Percentiles rank a stretch among this genome's conserved stretches.
Evolutionary conservation across 2,113 vertebrate species (phyloP).

Genomic region (Dermatemys mawii): DNA sequence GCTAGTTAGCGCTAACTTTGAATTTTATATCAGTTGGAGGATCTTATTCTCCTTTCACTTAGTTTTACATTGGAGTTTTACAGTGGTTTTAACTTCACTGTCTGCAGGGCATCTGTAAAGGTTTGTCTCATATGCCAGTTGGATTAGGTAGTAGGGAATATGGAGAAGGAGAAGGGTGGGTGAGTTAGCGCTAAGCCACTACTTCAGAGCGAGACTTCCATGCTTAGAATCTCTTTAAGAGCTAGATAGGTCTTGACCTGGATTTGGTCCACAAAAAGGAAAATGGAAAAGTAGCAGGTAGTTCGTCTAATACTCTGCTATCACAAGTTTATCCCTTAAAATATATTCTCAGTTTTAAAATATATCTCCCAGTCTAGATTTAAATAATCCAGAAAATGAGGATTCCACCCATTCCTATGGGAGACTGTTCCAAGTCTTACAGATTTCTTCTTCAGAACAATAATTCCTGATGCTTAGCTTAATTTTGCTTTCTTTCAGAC

Average conservation of each 20-base stretch:
- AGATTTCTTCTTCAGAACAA: not conserved
- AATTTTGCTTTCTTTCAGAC: not conserved
- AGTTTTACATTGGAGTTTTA: not conserved
- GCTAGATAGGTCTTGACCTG: not conserved
- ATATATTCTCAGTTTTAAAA: not conserved
- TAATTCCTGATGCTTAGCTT: not conserved
- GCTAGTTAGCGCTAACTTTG: not conserved
- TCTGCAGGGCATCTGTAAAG: not conserved
- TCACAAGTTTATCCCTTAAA: too few species aligned
- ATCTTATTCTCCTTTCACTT: not conserved
- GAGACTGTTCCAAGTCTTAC: not conserved
- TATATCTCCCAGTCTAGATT: not conserved
- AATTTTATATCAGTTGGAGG: not conserved
- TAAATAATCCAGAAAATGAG: not conserved
- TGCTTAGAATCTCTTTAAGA: not conserved
- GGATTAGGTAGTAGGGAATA: not conserved
- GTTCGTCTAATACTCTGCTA: not conserved
- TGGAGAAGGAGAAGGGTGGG: not conserved
- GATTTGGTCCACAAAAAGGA: not conserved
- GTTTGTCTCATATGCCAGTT: not conserved
- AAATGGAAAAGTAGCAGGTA: not conserved
- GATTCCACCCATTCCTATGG: not conserved
- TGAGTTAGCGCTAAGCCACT: not conserved
- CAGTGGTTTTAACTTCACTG: not conserved
- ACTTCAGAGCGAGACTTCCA: not conserved